Evolutionary conservation across 2,888 invertebrate species (phyloP).

Genomic region (Bellardia bayeri): DNA sequence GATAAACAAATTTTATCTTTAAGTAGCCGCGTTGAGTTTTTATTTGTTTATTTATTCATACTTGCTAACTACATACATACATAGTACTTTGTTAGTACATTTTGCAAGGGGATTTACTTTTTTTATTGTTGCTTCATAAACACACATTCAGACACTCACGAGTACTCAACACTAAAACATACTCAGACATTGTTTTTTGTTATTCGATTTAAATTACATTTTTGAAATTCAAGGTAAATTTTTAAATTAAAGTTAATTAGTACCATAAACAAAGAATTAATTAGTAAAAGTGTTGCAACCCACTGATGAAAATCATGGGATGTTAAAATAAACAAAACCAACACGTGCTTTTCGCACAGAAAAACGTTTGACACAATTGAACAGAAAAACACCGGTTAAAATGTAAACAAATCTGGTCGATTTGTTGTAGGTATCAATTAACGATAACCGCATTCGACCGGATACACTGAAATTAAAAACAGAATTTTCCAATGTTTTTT

Average conservation of each 20-base stretch:
- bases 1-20: conserved; percentile 44
- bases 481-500: background rate
- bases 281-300: background rate
- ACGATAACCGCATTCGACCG: background rate
- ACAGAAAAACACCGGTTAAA: background rate
- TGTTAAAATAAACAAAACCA: background rate
- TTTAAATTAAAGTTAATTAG: conserved; percentile 3
- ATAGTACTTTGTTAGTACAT: background rate
- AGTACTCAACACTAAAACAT: background rate
- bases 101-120: conserved; percentile 10
- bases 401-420: background rate
- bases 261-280: conserved; percentile 3
- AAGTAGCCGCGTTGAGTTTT: background rate
- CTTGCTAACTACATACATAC: background rate
- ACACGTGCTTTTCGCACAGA: conserved; percentile 6
- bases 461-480: background rate
- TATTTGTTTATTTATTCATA: conserved; percentile 16
- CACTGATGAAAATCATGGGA: conserved; percentile 1
- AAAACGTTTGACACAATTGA: conserved; percentile 1
- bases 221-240: conserved; percentile 7
- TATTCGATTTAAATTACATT: background rate
- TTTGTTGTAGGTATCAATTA: background rate
- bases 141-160: background rate
- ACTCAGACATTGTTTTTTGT: background rate
- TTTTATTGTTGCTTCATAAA: background rate